These are phyloP conservation scores for Mnemiopsis leidyi DNA, from an alignment of 37 sponge, comb jelly and placozoan species.

Conservation along the genomic window DNA sequence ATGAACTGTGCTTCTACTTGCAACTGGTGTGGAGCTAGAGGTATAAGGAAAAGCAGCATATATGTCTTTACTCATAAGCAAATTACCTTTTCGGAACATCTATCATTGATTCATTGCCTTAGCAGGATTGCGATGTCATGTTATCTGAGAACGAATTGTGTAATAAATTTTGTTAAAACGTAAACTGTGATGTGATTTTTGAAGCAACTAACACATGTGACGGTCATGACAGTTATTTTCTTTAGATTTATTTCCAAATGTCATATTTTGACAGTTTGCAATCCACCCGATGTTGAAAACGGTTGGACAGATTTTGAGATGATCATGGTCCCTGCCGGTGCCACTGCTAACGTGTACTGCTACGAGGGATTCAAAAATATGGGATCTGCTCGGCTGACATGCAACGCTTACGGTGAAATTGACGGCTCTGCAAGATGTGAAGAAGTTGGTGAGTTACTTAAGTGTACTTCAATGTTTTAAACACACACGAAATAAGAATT, in stretches of 20 bases:
- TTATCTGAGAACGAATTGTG: too few relatives aligned
- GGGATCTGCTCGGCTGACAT: background rate
- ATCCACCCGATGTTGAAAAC: background rate
- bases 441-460: background rate
- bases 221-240: too few relatives aligned
- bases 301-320: constrained; percentile 22
- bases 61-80: background rate
- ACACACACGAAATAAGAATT: too few relatives aligned
- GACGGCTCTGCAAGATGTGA: background rate
- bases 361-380: constrained; percentile 25
- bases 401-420: background rate
- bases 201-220: background rate
- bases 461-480: too few relatives aligned
- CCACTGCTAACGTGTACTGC: constrained; percentile 6
- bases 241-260: too few relatives aligned
- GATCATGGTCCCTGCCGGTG: constrained; percentile 3
- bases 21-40: background rate
- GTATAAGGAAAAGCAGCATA: too few relatives aligned
- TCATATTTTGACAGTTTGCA: background rate
- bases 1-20: constrained; percentile 15
- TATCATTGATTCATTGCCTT: too few relatives aligned
- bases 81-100: too few relatives aligned
- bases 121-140: too few relatives aligned
- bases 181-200: background rate
- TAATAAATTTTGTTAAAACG: background rate